phyloP scores from a whole-genome alignment of 2,113 vertebrate genomes.

The Mus pahari region DNA sequence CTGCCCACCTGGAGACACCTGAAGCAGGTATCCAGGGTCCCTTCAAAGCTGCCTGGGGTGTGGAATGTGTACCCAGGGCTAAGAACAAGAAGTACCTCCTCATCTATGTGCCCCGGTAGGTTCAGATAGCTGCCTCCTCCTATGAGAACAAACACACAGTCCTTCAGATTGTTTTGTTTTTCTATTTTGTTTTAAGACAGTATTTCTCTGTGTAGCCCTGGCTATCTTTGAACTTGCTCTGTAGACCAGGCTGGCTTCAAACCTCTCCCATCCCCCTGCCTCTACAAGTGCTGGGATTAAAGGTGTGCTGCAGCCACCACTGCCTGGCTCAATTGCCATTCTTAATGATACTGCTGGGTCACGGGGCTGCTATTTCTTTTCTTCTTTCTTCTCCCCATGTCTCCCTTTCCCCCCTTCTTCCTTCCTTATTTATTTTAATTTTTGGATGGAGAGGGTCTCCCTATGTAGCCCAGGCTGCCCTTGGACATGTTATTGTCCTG shows the following conservation, averaged over 20 bases:
- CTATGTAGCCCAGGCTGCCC: background rate
- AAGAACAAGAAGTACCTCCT: background rate
- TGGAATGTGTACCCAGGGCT: background rate
- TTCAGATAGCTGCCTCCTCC: background rate
- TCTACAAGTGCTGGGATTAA: background rate
- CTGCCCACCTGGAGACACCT: background rate
- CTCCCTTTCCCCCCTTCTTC: background rate
- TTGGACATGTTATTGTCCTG: background rate
- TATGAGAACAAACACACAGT: background rate
- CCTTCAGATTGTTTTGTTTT: background rate
- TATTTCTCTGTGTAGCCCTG: background rate
- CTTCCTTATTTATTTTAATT: background rate
- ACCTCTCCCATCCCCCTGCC: background rate
- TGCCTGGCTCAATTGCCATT: background rate
- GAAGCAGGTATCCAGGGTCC: background rate
- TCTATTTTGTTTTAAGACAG: background rate
- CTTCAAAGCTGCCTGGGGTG: background rate
- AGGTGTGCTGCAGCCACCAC: background rate
- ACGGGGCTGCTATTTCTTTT: background rate
- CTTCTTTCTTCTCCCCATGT: background rate
- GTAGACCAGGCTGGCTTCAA: background rate
- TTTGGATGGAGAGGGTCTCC: background rate
- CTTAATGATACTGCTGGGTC: background rate
- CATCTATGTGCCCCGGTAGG: background rate
- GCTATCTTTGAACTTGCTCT: background rate